Base-by-base conservation (phyloP, 1,140 invertebrate genomes). In the Stenopsyche tienmushanensis region DNA sequence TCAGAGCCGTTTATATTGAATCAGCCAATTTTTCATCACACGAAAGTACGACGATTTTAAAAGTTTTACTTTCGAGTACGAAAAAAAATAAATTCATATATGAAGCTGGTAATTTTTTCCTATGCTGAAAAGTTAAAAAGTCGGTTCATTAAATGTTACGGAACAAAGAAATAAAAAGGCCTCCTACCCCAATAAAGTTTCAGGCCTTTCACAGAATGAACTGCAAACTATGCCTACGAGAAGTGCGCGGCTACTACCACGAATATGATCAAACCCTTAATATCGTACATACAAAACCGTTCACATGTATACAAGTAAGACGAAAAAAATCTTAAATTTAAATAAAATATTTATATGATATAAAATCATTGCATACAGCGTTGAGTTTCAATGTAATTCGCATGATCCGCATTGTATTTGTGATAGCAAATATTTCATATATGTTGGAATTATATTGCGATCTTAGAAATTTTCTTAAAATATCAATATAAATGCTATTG, bases 171-270 rank as follows among this genome's bases (percentile, higher is more conserved):
- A 59, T 50, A 25, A 59, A 65, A 52, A 59, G 3, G 23, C 52
- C 49, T 34, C 49, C 52, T 42, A 50, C 59, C 52, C 50, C 50
- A 65, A 69, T 62, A 69, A 69, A 69, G 63, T 69, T 65, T 69
- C 44, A 54, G 50, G 41, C 58, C 24, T 55, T 47, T 47, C 41
- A 59, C 29, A 59, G 13, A 57, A 47, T n/a, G 13, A 10, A 60
- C 55, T 65, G 44, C 60, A 68, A 69, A 69, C 66, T 69, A 55
- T 64, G 57, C 55, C 54, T 64, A 50, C 42, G 54, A n/a, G n/a
- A n/a, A n/a, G n/a, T n/a, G n/a, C n/a, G n/a, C n/a, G n/a, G n/a
- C n/a, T n/a, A n/a, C n/a, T n/a, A n/a, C n/a, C n/a, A n/a, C n/a
- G n/a, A n/a, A n/a, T n/a, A n/a, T n/a, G n/a, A n/a, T 42, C 2